Evolutionary conservation across 1,140 invertebrate species (phyloP).

Genomic region (Vollenhovia emeryi): DNA sequence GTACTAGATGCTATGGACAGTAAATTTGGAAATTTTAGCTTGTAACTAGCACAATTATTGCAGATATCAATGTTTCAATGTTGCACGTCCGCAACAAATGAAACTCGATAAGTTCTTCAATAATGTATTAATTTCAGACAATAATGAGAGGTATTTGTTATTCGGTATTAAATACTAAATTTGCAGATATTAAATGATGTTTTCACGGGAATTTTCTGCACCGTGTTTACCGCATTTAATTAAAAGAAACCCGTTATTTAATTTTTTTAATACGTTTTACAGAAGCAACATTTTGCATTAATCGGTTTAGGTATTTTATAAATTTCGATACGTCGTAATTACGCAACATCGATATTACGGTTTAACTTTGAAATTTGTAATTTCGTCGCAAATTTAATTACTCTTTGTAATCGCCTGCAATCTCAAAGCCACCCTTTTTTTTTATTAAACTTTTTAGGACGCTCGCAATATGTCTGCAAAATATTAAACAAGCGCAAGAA

Average conservation of each 20-base stretch:
- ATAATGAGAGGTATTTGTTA: constrained; percentile 9
- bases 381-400: constrained; percentile 5
- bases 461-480: background rate
- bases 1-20: constrained; percentile 34
- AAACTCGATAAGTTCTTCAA: constrained; percentile 14
- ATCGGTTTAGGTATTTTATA: constrained; percentile 15
- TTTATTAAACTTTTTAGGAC: background rate
- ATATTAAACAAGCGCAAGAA: background rate
- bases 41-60: background rate
- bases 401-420: background rate
- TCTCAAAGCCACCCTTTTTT: background rate
- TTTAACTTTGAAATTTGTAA: constrained; percentile 19
- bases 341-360: background rate
- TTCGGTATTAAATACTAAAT: background rate
- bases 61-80: constrained; percentile 27
- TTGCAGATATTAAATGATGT: constrained; percentile 2
- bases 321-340: background rate
- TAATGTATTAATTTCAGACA: background rate
- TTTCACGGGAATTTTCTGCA: background rate
- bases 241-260: background rate
- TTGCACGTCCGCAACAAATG: background rate
- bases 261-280: constrained; percentile 1
- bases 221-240: background rate
- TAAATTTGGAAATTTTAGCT: constrained; percentile 52
- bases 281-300: constrained; percentile 10